Percentiles rank a stretch among this genome's conserved stretches.
These are phyloP conservation scores for Sebastes taczanowskii DNA, from an alignment of 2,797 vertebrate genomes.

Conservation along the genomic window DNA sequence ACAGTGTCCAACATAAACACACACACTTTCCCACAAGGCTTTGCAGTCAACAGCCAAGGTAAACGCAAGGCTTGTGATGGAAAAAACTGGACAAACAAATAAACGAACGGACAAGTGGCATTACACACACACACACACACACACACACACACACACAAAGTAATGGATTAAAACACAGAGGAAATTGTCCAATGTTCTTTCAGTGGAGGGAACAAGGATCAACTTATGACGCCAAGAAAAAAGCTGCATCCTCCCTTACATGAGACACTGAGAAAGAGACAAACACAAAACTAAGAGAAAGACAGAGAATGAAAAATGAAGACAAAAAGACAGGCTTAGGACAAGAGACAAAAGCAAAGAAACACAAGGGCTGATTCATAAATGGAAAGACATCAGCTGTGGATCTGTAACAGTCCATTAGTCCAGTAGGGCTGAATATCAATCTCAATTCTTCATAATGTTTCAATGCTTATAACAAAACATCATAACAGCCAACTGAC, in stretches of 20 bases:
- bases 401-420: background rate
- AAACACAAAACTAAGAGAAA: background rate
- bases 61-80: slow-evolving; percentile 76
- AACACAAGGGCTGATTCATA: background rate
- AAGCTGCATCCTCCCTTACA: slow-evolving; percentile 12
- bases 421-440: background rate
- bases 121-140: slow-evolving; percentile 3
- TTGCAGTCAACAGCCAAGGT: slow-evolving; percentile 73
- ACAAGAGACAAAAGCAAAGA: background rate
- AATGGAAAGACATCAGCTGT: background rate
- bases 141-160: slow-evolving; percentile 8
- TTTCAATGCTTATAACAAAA: too few relatives aligned
- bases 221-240: slow-evolving; percentile 15
- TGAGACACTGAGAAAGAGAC: slow-evolving; percentile 4
- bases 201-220: slow-evolving; percentile 22
- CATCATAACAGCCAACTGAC: slow-evolving; percentile 73
- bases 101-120: slow-evolving; percentile 44
- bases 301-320: background rate
- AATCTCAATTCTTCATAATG: too few relatives aligned
- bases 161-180: background rate
- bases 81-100: slow-evolving; percentile 67
- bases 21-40: slow-evolving; percentile 78
- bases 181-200: slow-evolving; percentile 32
- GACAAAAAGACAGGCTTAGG: background rate
- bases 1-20: slow-evolving; percentile 78